These are phyloP conservation scores for Fragum sueziense DNA, from an alignment of 2,888 invertebrate species.

Conservation along the genomic window DNA sequence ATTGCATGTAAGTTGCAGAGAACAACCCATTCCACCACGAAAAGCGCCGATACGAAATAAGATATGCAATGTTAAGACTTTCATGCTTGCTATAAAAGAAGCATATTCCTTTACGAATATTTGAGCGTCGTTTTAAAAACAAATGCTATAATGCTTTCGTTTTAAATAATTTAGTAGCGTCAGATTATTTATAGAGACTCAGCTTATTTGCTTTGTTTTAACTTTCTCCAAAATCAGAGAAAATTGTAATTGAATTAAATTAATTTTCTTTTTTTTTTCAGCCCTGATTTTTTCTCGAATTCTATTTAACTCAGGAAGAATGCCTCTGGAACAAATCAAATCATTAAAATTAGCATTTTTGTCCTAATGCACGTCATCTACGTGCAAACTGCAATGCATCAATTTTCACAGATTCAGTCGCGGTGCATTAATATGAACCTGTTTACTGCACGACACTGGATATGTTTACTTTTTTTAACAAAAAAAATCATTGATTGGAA, in stretches of 20 bases:
- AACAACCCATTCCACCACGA: no score
- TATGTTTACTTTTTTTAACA: no score
- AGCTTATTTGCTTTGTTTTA: background rate
- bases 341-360: constrained; percentile 1
- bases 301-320: background rate
- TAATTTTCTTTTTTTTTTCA: background rate
- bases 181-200: background rate
- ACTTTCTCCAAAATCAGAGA: background rate
- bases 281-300: background rate
- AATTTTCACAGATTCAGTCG: background rate
- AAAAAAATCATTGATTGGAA: no score
- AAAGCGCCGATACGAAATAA: no score
- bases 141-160: background rate
- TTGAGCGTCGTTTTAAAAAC: no score
- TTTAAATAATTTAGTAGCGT: background rate
- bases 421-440: background rate
- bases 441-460: background rate
- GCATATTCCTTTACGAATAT: no score
- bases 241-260: background rate
- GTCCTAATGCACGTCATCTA: constrained; percentile 17
- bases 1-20: no score
- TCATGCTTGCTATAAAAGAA: no score
- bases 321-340: background rate
- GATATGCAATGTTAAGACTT: no score
- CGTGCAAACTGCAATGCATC: constrained; percentile 22